Evolutionary conservation across 2,113 vertebrate species (phyloP).

Genomic region (Hirundichthys speculiger): DNA sequence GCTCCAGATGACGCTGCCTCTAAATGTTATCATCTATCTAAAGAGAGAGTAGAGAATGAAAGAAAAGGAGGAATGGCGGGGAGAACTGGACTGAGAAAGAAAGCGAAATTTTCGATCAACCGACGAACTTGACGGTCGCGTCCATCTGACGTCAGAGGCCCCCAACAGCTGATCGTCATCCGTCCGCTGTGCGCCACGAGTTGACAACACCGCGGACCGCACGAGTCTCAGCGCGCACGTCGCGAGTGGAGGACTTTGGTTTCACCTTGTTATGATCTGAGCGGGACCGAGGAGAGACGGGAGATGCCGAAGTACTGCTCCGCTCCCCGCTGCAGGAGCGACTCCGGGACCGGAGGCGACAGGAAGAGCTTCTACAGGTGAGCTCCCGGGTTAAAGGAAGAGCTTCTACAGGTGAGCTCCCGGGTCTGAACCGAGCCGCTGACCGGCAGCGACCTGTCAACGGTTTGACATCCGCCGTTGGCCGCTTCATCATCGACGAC

Average conservation of each 20-base stretch:
- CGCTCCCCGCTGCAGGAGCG: slow-evolving; percentile 68
- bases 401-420: neutral
- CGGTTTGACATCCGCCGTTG: too few relatives aligned
- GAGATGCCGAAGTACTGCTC: slow-evolving; percentile 78
- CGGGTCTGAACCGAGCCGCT: too few relatives aligned
- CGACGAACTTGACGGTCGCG: slow-evolving; percentile 32
- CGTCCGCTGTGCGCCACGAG: slow-evolving; percentile 48
- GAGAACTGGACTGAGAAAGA: too few relatives aligned
- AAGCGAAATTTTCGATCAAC: too few relatives aligned
- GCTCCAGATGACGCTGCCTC: too few relatives aligned
- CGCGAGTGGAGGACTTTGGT: slow-evolving; percentile 34
- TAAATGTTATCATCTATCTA: too few relatives aligned
- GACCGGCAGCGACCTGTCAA: too few relatives aligned
- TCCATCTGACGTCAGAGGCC: slow-evolving; percentile 8
- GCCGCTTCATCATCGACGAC: too few relatives aligned
- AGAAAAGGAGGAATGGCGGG: too few relatives aligned
- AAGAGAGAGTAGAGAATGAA: too few relatives aligned
- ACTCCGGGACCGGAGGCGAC: slow-evolving; percentile 46
- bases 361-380: slow-evolving; percentile 78
- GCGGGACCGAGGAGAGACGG: neutral
- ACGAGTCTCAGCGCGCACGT: slow-evolving; percentile 7
- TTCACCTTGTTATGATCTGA: slow-evolving; percentile 63
- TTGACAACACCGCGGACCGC: slow-evolving; percentile 39
- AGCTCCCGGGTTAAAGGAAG: slow-evolving; percentile 21
- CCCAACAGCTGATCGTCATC: slow-evolving; percentile 52